phyloP scores from a whole-genome alignment of 1,140 invertebrate genomes.

The Mesaphorura yosii region DNA sequence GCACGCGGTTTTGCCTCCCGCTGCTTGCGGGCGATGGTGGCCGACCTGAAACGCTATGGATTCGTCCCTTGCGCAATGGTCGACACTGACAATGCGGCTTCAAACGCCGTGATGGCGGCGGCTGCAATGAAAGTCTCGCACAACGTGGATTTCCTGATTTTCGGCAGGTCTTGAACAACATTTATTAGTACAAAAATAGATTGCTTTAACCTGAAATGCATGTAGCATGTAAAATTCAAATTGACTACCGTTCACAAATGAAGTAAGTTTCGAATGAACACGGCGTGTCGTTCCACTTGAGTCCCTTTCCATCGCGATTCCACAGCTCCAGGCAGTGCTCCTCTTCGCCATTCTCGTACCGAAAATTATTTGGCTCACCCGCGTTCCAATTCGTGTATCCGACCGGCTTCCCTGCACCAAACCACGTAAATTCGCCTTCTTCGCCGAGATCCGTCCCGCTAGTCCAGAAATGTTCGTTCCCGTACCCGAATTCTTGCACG shows the following conservation, averaged over 20 bases:
- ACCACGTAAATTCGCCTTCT: conserved; percentile 82
- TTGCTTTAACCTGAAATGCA: too few relatives aligned
- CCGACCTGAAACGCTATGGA: too few relatives aligned
- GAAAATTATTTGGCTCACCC: conserved; percentile 75
- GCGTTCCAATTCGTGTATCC: conserved; percentile 88
- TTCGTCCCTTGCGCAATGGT: too few relatives aligned
- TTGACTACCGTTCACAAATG: conserved; percentile 82
- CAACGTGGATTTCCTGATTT: too few relatives aligned
- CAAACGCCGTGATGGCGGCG: too few relatives aligned
- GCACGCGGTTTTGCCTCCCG: too few relatives aligned
- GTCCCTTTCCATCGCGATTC: conserved; percentile 79
- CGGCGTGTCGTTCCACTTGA: conserved; percentile 86
- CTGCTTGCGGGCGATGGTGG: too few relatives aligned
- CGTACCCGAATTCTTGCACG: conserved; percentile 65
- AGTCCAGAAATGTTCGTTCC: conserved; percentile 84
- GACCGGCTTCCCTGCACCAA: conserved; percentile 73
- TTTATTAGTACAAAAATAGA: too few relatives aligned
- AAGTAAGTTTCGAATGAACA: conserved; percentile 86
- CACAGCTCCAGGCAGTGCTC: conserved; percentile 81
- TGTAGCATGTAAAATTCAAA: too few relatives aligned
- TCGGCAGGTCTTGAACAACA: too few relatives aligned
- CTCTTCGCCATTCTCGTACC: conserved; percentile 83
- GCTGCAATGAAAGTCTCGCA: too few relatives aligned
- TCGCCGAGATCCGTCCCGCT: conserved; percentile 80
- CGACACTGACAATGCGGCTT: too few relatives aligned